These are phyloP conservation scores for Lepidostoma basale DNA, from an alignment of 1,140 invertebrate genomes.

Conservation along the genomic window DNA sequence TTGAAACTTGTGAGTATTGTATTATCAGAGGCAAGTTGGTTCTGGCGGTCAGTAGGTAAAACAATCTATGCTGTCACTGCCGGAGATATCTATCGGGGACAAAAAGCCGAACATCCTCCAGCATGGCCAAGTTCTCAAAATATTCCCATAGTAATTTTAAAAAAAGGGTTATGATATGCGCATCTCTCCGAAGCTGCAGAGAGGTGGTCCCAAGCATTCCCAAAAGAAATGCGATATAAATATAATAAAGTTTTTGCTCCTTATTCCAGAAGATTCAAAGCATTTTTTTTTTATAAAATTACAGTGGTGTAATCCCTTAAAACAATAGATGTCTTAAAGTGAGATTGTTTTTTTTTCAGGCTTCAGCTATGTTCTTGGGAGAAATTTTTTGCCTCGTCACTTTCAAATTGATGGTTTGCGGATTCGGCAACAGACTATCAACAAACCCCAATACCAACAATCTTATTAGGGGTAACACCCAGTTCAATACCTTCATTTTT, in stretches of 20 bases:
- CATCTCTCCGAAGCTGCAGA: too few species aligned
- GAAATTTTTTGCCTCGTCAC: slow-evolving; percentile 83
- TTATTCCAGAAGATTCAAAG: background rate
- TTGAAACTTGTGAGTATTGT: background rate
- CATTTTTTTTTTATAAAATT: background rate
- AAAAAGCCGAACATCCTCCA: too few species aligned
- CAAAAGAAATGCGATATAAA: background rate
- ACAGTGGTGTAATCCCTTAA: background rate
- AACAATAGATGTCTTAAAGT: background rate
- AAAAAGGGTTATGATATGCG: too few species aligned
- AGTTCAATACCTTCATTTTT: slow-evolving; percentile 83
- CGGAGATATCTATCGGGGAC: too few species aligned
- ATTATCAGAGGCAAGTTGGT: background rate
- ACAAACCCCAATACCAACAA: slow-evolving; percentile 51
- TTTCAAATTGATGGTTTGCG: slow-evolving; percentile 68
- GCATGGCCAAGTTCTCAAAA: too few species aligned
- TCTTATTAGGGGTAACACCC: slow-evolving; percentile 69
- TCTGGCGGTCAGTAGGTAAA: background rate
- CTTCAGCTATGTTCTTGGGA: slow-evolving; percentile 87
- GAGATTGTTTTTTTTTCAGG: slow-evolving; percentile 59
- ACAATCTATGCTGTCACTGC: background rate
- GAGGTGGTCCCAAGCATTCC: too few species aligned
- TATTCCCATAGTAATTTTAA: too few species aligned
- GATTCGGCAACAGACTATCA: slow-evolving; percentile 64
- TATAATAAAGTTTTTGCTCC: background rate